Evolutionary conservation across 1,140 invertebrate species (phyloP).

Genomic region (Drosophila athabasca): DNA sequence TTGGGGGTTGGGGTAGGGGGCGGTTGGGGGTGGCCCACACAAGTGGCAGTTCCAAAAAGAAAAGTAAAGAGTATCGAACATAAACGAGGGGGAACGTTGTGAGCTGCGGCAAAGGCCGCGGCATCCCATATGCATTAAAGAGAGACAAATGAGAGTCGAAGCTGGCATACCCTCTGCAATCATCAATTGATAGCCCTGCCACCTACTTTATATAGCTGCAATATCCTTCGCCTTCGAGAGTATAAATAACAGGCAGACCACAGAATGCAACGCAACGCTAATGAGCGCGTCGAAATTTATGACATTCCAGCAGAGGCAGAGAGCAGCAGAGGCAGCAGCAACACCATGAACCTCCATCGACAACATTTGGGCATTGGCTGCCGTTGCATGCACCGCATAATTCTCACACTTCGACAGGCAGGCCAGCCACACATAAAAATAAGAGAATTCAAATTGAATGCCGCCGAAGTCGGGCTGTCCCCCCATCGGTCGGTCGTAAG

Average conservation of each 20-base stretch:
- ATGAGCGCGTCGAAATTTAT: slow-evolving; percentile 78
- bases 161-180: too few species aligned
- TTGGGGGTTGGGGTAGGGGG: too few species aligned
- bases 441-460: slow-evolving; percentile 75
- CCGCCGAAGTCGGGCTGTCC: slow-evolving; percentile 25
- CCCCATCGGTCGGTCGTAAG: slow-evolving; percentile 4
- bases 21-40: slow-evolving; percentile 23
- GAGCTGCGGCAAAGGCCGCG: too few species aligned
- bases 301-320: slow-evolving; percentile 56
- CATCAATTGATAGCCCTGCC: background rate
- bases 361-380: slow-evolving; percentile 10
- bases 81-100: too few species aligned
- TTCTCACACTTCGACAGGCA: slow-evolving; percentile 77
- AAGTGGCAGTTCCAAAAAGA: slow-evolving; percentile 15
- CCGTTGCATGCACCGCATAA: slow-evolving; percentile 56
- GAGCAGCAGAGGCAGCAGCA: slow-evolving; percentile 7
- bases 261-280: slow-evolving; percentile 38
- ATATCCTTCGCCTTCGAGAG: slow-evolving; percentile 2
- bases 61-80: slow-evolving; percentile 10
- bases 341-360: background rate
- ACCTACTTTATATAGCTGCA: slow-evolving; percentile 10
- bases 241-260: slow-evolving; percentile 43
- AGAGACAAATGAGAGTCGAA: background rate
- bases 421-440: slow-evolving; percentile 40
- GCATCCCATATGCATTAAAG: background rate